Evolutionary conservation across 2,888 invertebrate species (phyloP), one percentile per base, ranked within the genome.

Genomic region (Bellardia pandia): DNA sequence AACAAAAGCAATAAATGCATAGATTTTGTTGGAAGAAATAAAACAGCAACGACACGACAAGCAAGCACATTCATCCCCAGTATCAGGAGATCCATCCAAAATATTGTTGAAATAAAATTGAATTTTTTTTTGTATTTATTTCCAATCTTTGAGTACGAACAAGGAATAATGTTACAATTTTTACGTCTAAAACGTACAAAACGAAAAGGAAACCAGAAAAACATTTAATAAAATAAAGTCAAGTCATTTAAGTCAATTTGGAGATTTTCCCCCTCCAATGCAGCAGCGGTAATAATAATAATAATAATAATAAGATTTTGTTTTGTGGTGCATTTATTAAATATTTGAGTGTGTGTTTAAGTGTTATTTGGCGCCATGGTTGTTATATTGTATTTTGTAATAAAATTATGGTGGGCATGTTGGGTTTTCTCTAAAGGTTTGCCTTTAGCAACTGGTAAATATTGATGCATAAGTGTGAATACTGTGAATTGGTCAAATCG

Each of bases 231-330:
- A 80, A 87, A 85, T 81, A 77, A 86, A 86, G 74, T 76, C 53
- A 87, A 75, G 85, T 85, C 87, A 75, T 81, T 85, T 87, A 85
- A 87, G 85, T 85, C 81, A 87, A 87, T 87, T 85, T 85, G 66
- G 58, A 48, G 56, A 56, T 56, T 79, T 78, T 66, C 48, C 72
- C 23, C 62, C 48, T 37, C 48, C 37, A 58, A 68, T 48, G 40
- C 58, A 48, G 37, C 40, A 58, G 64, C 33, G 13, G 45, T 13
- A 56, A 7, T 33, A 51, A 62, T 69, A 85, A 79, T 33, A 51
- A 62, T 69, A 85, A 79, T 85, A 53, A 68, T 69, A 85, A 79
- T 85, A 53, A 68, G 74, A 75, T 23, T 58, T 68, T 58, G 14
- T 72, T 84, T 72, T 68, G 30, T 75, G 72, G 3, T 71, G 75